A percentile compares a stretch with the other conserved stretches of the same genome.
Conservation (phyloP, 2,797 vertebrate species). For the Sarcophilus harrisii region DNA sequence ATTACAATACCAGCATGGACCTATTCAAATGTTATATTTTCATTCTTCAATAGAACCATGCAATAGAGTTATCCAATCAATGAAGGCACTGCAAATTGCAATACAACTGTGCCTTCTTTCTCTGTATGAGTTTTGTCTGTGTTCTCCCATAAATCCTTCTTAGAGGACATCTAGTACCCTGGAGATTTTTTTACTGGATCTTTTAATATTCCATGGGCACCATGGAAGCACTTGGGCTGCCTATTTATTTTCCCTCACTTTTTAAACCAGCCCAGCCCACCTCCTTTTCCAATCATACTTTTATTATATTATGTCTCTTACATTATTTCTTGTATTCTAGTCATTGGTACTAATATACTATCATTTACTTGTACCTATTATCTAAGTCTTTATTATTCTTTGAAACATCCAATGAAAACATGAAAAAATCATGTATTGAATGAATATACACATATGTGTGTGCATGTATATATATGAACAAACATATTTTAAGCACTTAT, state of each 20-base stretch:
- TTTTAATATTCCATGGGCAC: not conserved
- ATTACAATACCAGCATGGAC: not conserved
- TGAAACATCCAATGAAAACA: not conserved
- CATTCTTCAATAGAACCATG: not conserved
- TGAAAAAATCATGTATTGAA: not conserved
- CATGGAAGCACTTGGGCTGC: not conserved
- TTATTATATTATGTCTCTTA: not conserved
- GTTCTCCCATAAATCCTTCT: not conserved
- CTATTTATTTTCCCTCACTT: not conserved
- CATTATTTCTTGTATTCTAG: not conserved
- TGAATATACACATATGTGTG: not conserved
- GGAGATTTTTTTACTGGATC: not conserved
- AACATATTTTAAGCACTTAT: not conserved
- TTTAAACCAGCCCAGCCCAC: not conserved
- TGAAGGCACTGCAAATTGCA: not conserved
- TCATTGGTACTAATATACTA: not conserved
- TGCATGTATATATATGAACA: not conserved
- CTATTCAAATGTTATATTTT: not conserved
- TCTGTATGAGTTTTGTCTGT: not conserved
- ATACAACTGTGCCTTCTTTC: not conserved
- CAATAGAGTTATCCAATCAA: not conserved
- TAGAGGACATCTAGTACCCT: not conserved
- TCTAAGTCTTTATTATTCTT: not conserved
- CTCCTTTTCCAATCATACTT: not conserved
- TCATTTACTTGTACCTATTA: not conserved